A percentile compares a stretch with the other conserved stretches of the same genome.
phyloP scores from a whole-genome alignment of 1,140 invertebrate genomes.

The Saccostrea echinata region DNA sequence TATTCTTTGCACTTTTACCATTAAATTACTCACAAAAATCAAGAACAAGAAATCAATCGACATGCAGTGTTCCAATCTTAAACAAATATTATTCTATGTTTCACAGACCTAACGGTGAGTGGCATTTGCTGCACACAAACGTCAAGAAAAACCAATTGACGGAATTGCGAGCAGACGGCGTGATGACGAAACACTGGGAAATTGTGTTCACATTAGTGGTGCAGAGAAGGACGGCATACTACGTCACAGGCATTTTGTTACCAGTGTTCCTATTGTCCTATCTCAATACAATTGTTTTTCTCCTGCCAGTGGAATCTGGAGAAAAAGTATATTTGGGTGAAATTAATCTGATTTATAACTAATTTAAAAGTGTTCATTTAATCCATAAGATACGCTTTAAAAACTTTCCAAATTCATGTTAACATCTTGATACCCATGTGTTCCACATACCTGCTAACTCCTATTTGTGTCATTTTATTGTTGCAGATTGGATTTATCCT shows the following conservation, averaged over 20 bases:
- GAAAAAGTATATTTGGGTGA: constrained; percentile 50
- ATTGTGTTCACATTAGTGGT: constrained; percentile 55
- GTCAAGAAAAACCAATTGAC: not conserved
- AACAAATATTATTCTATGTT: not conserved
- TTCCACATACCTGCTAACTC: no score
- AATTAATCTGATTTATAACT: no score
- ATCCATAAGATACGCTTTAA: no score
- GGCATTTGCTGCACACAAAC: not conserved
- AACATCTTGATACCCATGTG: no score
- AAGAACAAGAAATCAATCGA: no score
- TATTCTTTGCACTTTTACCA: no score
- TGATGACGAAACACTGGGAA: constrained; percentile 29
- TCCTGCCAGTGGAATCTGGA: constrained; percentile 55
- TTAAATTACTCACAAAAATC: no score
- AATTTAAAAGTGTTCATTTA: no score
- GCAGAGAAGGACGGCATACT: constrained; percentile 46
- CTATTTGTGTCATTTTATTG: not conserved
- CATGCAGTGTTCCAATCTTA: not conserved
- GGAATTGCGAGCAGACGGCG: constrained; percentile 25
- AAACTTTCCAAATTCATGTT: no score
- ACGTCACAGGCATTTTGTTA: constrained; percentile 51
- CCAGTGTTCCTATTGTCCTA: constrained; percentile 56
- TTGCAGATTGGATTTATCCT: constrained; percentile 20
- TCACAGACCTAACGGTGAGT: constrained; percentile 39
- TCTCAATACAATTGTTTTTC: constrained; percentile 50